A percentile compares a stretch with the other conserved stretches of the same genome.
Evolutionary conservation across 2,113 vertebrate genomes (phyloP).

Genomic region (Athene cunicularia): DNA sequence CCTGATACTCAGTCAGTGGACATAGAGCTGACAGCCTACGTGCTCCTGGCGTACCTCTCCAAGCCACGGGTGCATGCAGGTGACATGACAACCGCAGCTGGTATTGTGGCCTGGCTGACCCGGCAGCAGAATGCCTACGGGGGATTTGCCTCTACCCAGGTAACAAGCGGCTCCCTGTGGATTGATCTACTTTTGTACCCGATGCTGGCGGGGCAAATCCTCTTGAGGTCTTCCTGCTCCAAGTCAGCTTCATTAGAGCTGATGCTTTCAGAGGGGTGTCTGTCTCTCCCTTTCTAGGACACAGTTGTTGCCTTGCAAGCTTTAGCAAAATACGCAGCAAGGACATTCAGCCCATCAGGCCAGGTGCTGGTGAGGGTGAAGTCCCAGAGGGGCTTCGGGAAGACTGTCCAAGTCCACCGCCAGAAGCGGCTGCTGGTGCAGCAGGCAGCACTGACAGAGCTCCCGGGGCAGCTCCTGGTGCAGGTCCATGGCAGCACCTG

Average conservation of each 20-base stretch:
- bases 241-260: fast-evolving
- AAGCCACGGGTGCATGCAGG: conserved; percentile 54
- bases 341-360: conserved; percentile 58
- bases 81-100: conserved; percentile 68
- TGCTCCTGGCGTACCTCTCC: conserved; percentile 75
- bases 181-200: not conserved
- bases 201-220: not conserved
- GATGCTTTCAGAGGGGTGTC: not conserved
- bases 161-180: not conserved
- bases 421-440: conserved; percentile 82
- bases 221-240: not conserved
- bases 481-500: conserved; percentile 76
- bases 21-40: conserved; percentile 80
- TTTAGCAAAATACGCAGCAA: conserved; percentile 77
- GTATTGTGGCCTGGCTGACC: conserved; percentile 80
- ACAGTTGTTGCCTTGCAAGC: conserved; percentile 88
- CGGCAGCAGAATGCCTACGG: conserved; percentile 82
- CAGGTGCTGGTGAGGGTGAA: conserved; percentile 70
- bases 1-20: conserved; percentile 20
- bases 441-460: conserved; percentile 67
- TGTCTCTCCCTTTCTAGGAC: conserved; percentile 70
- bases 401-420: conserved; percentile 73
- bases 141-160: conserved; percentile 89
- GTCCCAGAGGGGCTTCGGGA: conserved; percentile 45
- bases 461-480: conserved; percentile 75